phyloP scores from a whole-genome alignment of 2,888 invertebrate genomes.

The Temnothorax ravouxi region DNA sequence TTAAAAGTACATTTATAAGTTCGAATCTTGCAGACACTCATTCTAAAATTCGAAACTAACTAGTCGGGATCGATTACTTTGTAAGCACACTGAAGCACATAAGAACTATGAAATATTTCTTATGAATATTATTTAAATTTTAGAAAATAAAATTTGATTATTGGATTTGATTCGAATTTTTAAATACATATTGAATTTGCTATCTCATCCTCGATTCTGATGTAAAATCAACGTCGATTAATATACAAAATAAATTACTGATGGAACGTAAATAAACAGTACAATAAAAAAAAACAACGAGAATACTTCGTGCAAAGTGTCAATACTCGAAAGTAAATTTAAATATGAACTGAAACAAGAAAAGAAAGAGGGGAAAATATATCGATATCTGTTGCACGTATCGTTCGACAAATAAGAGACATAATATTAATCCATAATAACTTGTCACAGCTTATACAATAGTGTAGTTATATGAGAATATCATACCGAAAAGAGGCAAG shows the following conservation, averaged over 20 bases:
- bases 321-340: slow-evolving; percentile 1
- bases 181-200: too few relatives aligned
- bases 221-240: slow-evolving; percentile 2
- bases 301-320: slow-evolving; percentile 8
- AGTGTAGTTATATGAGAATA: slow-evolving; percentile 70
- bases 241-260: slow-evolving; percentile 1
- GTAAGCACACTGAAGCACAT: too few relatives aligned
- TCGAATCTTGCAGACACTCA: too few relatives aligned
- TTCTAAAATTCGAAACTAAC: too few relatives aligned
- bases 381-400: slow-evolving; percentile 28
- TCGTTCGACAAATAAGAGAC: slow-evolving; percentile 41
- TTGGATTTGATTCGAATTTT: not conserved
- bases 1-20: too few relatives aligned
- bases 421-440: slow-evolving; percentile 60
- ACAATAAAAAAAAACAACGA: slow-evolving; percentile 13
- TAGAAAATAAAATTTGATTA: not conserved
- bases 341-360: slow-evolving; percentile 5
- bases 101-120: too few relatives aligned
- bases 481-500: slow-evolving; percentile 82
- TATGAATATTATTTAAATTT: not conserved
- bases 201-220: not conserved
- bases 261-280: not conserved
- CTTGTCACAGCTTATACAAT: slow-evolving; percentile 61
- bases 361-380: not conserved
- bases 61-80: too few relatives aligned